Base-by-base conservation (phyloP, 1,140 invertebrate species). In the Drosophila nigromelanica region DNA sequence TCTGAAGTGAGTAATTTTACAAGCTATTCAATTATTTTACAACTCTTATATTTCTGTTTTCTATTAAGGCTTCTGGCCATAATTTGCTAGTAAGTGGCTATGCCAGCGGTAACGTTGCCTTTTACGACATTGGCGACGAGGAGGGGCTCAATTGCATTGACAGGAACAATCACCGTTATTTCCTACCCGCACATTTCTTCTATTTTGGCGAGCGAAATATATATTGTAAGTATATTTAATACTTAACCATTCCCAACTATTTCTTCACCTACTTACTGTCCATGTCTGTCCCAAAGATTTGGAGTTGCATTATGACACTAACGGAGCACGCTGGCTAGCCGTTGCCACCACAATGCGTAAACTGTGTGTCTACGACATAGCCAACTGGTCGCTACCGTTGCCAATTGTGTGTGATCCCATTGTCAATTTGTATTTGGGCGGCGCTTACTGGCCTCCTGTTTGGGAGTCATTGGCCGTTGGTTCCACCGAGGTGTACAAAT, bases 251-350 rank as follows among this genome's bases (percentile, higher is more conserved):
- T 35, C 30, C 7, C 0, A 1, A 33, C 5, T 33, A n/a, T 8
- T 33, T 33, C 5, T 33, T 33, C 30, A 47, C 8, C 4, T 8
- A 50, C 27, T 3, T 50, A 15, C n/a, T 33, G 3, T n/a, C 5
- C 4, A n/a, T 40, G 2, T 33, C 3, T 27, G 5, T 63, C 8
- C 33, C 7, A 11, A 21, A 91, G 90, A 30, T 59, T 43, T 91
- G 55, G 76, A 87, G 6, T 24, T 91, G 18, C 90, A 91, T 47
- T 91, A 91, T 68, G 90, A 90, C 12, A 45, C 48, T 0, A 73
- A 55, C 27, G 90, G 90, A 24, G 50, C 75, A 24, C 76, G 87
- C 43, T 86, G 90, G 90, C 21, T 91, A 11, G 90, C 80, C 1
- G 62, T 73, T 6, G 74, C 63, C 21, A 61, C 61, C 8, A 4